Evolutionary conservation across 2,113 vertebrate genomes (phyloP).

Genomic region (Malurus cyaneus): DNA sequence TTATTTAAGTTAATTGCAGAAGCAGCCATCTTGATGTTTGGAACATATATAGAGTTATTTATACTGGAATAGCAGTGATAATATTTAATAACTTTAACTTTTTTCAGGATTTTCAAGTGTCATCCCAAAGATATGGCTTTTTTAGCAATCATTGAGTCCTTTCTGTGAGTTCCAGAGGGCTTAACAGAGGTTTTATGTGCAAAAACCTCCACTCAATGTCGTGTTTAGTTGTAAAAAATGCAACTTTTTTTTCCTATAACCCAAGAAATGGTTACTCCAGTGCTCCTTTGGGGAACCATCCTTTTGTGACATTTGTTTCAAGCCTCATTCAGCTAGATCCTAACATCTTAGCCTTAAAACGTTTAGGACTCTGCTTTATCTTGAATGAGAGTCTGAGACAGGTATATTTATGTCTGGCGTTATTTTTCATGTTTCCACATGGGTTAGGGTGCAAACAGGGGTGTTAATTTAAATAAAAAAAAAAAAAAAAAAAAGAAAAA

Average conservation of each 20-base stretch:
- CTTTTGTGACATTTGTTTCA: background rate
- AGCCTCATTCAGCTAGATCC: background rate
- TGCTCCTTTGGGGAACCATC: background rate
- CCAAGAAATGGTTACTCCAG: background rate
- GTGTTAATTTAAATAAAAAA: background rate
- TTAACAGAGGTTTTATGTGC: background rate
- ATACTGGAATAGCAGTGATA: background rate
- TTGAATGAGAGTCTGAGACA: background rate
- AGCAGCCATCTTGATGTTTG: background rate
- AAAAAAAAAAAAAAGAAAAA: background rate
- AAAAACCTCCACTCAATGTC: background rate
- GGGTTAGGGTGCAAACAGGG: background rate
- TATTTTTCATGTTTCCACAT: background rate
- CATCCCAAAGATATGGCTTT: background rate
- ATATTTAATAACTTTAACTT: background rate
- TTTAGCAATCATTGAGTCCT: background rate
- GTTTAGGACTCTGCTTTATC: background rate
- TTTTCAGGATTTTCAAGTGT: fast-evolving
- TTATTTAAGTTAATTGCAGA: background rate
- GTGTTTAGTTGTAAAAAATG: background rate
- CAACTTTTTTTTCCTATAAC: background rate
- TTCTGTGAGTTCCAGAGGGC: background rate
- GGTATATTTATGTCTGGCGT: background rate
- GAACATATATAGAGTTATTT: background rate
- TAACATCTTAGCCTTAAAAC: background rate